These are phyloP conservation scores for Trissolcus brochymenae DNA, from an alignment of 2,888 invertebrate species.

Conservation along the genomic window DNA sequence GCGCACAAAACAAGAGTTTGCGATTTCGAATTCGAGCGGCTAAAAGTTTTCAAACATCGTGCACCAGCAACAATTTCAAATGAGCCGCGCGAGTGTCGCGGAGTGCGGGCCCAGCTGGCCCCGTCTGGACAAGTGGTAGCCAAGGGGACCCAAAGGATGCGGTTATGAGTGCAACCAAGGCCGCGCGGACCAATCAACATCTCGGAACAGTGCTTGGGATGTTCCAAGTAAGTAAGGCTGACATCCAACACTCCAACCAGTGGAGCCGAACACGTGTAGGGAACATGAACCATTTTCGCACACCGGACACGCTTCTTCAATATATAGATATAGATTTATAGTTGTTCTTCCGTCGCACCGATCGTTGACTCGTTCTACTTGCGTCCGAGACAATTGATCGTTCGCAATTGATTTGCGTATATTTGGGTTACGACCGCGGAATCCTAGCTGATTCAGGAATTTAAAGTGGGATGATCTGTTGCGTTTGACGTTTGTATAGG, in stretches of 20 bases:
- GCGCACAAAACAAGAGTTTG: background rate
- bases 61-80: slow-evolving; percentile 22
- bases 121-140: slow-evolving; percentile 45
- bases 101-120: slow-evolving; percentile 45
- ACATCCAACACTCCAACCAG: slow-evolving; percentile 25
- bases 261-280: slow-evolving; percentile 51
- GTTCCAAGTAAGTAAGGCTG: slow-evolving; percentile 71
- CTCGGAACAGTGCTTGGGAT: slow-evolving; percentile 73
- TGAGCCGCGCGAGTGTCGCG: slow-evolving; percentile 46
- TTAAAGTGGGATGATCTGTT: slow-evolving; percentile 41
- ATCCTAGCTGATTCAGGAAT: slow-evolving; percentile 11
- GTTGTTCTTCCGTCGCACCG: slow-evolving; percentile 16
- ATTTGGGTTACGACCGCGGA: slow-evolving; percentile 40
- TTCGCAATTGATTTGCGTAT: slow-evolving; percentile 40
- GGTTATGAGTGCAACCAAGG: slow-evolving; percentile 67
- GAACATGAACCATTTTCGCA: background rate
- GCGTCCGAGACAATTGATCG: slow-evolving; percentile 21
- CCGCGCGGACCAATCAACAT: slow-evolving; percentile 72
- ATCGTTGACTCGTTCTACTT: slow-evolving; percentile 31
- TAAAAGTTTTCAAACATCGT: background rate
- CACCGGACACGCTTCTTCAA: background rate
- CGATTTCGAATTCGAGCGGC: background rate
- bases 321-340: background rate
- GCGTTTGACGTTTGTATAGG: slow-evolving; percentile 19
- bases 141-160: slow-evolving; percentile 33